Evolutionary conservation across 1,140 invertebrate species (phyloP).

Genomic region (Mya arenaria): DNA sequence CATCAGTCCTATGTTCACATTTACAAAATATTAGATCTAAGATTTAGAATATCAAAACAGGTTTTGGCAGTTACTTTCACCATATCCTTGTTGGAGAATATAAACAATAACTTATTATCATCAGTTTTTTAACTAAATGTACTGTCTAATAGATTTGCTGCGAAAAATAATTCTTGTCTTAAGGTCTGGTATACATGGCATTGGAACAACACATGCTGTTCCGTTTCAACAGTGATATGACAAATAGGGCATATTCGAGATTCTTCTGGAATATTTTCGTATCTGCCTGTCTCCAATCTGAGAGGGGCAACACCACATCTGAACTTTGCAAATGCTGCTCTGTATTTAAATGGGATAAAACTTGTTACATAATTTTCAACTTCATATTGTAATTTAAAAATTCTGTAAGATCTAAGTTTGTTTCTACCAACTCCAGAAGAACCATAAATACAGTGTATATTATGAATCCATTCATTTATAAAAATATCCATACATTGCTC

Average conservation of each 20-base stretch:
- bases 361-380: not conserved
- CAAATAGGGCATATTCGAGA: slow-evolving; percentile 21
- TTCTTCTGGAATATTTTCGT: slow-evolving; percentile 9
- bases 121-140: not conserved
- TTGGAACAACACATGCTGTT: slow-evolving; percentile 17
- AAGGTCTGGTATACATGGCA: not conserved
- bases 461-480: slow-evolving; percentile 6
- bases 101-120: not conserved
- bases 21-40: not conserved
- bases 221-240: not conserved
- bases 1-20: no score
- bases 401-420: slow-evolving; percentile 29
- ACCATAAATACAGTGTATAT: not conserved
- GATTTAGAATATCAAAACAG: not conserved
- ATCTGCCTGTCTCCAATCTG: slow-evolving; percentile 3
- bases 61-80: not conserved
- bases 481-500: not conserved
- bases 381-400: slow-evolving; percentile 6
- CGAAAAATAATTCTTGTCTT: not conserved
- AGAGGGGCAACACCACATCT: slow-evolving; percentile 27
- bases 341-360: not conserved
- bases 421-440: not conserved
- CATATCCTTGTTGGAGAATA: not conserved
- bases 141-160: not conserved
- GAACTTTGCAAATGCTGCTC: slow-evolving; percentile 17